Percentiles rank a stretch among this genome's conserved stretches.
Evolutionary conservation across 2,797 vertebrate genomes (phyloP).

Genomic region (Delichon dasypus): DNA sequence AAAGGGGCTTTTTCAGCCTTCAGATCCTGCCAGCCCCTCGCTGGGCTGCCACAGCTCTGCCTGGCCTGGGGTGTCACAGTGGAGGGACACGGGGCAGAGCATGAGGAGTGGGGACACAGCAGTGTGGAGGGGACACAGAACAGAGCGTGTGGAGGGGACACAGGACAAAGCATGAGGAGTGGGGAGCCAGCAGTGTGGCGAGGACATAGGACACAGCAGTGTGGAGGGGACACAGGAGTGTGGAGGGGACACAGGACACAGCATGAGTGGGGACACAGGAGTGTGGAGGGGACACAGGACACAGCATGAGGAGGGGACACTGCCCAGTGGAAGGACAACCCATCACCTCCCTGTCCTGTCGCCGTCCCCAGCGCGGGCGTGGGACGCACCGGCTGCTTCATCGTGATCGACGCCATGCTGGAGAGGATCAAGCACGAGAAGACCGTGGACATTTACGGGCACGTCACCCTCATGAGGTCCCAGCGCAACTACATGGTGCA

Average conservation of each 20-base stretch:
- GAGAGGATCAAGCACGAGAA: constrained; percentile 97
- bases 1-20: background rate
- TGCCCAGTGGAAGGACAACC: fast-evolving
- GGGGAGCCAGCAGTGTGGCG: background rate
- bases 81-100: background rate
- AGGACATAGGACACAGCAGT: background rate
- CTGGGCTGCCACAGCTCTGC: background rate
- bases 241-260: background rate
- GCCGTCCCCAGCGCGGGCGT: constrained; percentile 85
- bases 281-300: no score
- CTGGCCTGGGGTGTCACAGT: fast-evolving
- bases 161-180: background rate
- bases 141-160: no score
- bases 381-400: constrained; percentile 95
- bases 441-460: constrained; percentile 95
- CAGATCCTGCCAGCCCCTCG: background rate
- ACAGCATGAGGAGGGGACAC: background rate
- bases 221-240: background rate
- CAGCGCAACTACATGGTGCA: constrained; percentile 99
- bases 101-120: background rate
- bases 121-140: background rate
- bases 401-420: constrained; percentile 97
- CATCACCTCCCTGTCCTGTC: fast-evolving
- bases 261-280: no score
- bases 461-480: constrained; percentile 96